These are phyloP conservation scores for Octonoba sinensis DNA, from an alignment of 2,888 invertebrate species.

Conservation along the genomic window DNA sequence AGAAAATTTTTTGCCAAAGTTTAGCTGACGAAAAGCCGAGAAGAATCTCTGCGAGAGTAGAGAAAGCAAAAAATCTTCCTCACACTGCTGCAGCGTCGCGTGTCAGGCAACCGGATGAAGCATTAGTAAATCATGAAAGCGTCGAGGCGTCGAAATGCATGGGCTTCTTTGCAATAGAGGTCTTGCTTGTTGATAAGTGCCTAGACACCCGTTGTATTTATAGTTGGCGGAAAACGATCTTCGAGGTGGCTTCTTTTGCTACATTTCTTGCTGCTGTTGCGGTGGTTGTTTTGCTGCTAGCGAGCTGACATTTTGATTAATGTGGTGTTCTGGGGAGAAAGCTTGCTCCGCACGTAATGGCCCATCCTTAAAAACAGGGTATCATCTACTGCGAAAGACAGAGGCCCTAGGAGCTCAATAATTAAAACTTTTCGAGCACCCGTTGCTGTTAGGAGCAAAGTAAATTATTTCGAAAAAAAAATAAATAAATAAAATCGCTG, in stretches of 20 bases:
- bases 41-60: conserved; percentile 5
- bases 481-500: too few species aligned
- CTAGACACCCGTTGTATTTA: conserved; percentile 46
- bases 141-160: conserved; percentile 26
- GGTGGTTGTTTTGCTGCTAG: conserved; percentile 37
- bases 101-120: conserved; percentile 30
- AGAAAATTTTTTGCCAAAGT: conserved; percentile 2
- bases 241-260: conserved; percentile 18
- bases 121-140: conserved; percentile 34
- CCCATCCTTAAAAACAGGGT: conserved; percentile 22
- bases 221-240: conserved; percentile 51
- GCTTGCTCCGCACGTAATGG: conserved; percentile 11
- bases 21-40: not conserved
- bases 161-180: conserved; percentile 15
- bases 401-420: not conserved
- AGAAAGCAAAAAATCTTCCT: conserved; percentile 10
- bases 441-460: too few species aligned
- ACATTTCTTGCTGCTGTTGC: conserved; percentile 11
- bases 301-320: conserved; percentile 53
- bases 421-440: not conserved
- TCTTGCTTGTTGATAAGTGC: conserved; percentile 45
- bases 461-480: too few species aligned
- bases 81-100: not conserved
- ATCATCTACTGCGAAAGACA: not conserved
- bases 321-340: conserved; percentile 4